Evolutionary conservation across 37 sponge, comb jelly and placozoan species (phyloP).

Genomic region (Crambe crambe): DNA sequence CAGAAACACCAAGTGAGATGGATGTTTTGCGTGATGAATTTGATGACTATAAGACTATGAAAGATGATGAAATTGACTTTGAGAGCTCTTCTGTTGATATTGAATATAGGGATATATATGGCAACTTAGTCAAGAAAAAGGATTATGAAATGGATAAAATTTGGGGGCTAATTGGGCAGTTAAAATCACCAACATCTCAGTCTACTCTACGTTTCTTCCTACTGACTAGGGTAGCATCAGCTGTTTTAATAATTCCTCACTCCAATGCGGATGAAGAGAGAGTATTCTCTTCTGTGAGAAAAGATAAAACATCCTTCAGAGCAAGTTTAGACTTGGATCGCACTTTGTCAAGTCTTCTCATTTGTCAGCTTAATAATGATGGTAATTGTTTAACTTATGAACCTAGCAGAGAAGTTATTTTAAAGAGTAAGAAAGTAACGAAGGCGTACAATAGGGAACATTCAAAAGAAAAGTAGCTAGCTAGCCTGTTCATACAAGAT

Average conservation of each 20-base stretch:
- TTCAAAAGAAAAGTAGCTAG: too few relatives aligned
- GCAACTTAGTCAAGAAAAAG: not conserved
- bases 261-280: constrained; percentile 17
- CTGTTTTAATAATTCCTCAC: not conserved
- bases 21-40: constrained; percentile 14
- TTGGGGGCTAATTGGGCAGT: constrained; percentile 7
- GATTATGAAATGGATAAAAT: constrained; percentile 27
- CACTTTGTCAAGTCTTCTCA: constrained; percentile 1
- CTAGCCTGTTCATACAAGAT: too few relatives aligned
- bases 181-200: not conserved
- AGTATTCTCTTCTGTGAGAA: constrained; percentile 13
- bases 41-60: constrained; percentile 16
- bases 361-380: constrained; percentile 3
- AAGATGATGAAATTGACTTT: constrained; percentile 6
- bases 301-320: constrained; percentile 10
- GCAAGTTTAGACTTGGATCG: not conserved
- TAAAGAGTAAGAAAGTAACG: not conserved
- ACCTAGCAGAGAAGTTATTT: not conserved
- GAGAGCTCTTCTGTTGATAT: constrained; percentile 13
- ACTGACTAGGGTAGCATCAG: constrained; percentile 1
- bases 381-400: not conserved
- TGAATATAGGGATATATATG: constrained; percentile 7
- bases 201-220: not conserved
- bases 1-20: not conserved
- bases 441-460: not conserved